These are phyloP conservation scores for Geococcyx californianus DNA, from an alignment of 2,113 vertebrate species.

Conservation along the genomic window DNA sequence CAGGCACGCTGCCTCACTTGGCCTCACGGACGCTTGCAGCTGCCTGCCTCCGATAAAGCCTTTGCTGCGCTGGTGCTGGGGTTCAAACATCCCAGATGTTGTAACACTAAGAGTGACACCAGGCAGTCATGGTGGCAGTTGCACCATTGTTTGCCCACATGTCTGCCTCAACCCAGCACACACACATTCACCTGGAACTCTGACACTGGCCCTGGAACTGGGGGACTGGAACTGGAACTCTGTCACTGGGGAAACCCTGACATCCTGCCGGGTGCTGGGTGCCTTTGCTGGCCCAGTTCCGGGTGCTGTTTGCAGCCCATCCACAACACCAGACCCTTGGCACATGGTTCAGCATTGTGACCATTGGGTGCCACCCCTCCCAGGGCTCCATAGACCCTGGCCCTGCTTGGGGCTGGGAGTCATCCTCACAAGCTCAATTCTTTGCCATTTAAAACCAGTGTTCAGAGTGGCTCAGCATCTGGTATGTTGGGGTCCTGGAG, in stretches of 20 bases:
- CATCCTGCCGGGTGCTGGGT: rapidly evolving
- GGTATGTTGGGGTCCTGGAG: rapidly evolving
- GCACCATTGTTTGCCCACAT: rapidly evolving
- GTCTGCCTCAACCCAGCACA: background rate
- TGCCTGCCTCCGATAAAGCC: background rate
- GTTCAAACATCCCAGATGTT: background rate
- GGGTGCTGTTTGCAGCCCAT: background rate
- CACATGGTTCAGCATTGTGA: rapidly evolving
- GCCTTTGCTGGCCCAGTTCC: background rate
- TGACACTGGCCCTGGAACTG: background rate
- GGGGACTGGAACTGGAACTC: too few species aligned
- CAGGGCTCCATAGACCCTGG: too few species aligned
- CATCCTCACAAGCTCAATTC: background rate
- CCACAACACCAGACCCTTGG: background rate
- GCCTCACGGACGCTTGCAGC: background rate
- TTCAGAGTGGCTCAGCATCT: rapidly evolving
- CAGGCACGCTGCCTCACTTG: rapidly evolving
- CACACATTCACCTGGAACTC: rapidly evolving
- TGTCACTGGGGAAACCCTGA: background rate
- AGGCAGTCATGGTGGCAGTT: rapidly evolving
- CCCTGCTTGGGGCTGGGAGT: too few species aligned
- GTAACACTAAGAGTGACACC: rapidly evolving
- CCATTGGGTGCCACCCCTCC: rapidly evolving
- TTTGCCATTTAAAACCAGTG: rapidly evolving
- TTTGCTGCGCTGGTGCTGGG: rapidly evolving